Conservation (phyloP, 2,797 vertebrate species). For the Monodelphis domestica region DNA sequence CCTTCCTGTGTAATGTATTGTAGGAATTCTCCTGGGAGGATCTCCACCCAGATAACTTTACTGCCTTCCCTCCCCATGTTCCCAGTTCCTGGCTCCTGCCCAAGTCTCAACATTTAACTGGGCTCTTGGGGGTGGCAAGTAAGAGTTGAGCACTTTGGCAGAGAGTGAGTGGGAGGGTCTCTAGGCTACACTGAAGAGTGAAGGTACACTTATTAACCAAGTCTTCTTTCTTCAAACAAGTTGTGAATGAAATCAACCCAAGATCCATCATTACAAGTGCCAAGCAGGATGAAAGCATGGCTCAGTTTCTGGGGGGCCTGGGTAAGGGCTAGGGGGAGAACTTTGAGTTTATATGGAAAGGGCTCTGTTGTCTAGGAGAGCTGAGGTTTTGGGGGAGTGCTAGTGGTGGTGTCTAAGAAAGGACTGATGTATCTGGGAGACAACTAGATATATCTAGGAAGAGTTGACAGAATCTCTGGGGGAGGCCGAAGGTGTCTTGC, state of each 20-base stretch:
- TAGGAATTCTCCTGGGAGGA: background rate
- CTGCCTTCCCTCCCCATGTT: background rate
- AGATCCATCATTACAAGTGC: slow-evolving; percentile 93
- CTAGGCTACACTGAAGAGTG: background rate
- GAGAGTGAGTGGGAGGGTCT: background rate
- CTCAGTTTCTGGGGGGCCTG: slow-evolving; percentile 88
- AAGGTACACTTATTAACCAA: slow-evolving; percentile 45
- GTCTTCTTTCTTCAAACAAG: slow-evolving; percentile 80
- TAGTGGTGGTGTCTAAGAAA: background rate
- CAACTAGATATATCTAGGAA: background rate
- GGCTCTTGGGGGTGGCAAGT: slow-evolving; percentile 9
- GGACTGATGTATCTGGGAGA: background rate
- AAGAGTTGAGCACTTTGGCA: slow-evolving; percentile 11
- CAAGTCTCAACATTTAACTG: background rate
- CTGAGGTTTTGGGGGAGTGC: background rate
- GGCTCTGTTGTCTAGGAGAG: background rate
- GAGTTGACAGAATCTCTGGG: background rate
- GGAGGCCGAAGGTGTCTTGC: slow-evolving; percentile 20
- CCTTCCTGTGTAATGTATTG: background rate
- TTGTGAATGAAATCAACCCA: slow-evolving; percentile 91
- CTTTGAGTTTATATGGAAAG: background rate
- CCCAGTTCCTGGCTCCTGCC: background rate
- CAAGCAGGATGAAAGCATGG: slow-evolving; percentile 93
- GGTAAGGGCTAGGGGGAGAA: slow-evolving; percentile 81
- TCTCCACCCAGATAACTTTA: background rate